Evolutionary conservation across 30 jellyfish, hydroid and myxozoan species (phyloP).

Genomic region (Chrysaora quinquecirrha): DNA sequence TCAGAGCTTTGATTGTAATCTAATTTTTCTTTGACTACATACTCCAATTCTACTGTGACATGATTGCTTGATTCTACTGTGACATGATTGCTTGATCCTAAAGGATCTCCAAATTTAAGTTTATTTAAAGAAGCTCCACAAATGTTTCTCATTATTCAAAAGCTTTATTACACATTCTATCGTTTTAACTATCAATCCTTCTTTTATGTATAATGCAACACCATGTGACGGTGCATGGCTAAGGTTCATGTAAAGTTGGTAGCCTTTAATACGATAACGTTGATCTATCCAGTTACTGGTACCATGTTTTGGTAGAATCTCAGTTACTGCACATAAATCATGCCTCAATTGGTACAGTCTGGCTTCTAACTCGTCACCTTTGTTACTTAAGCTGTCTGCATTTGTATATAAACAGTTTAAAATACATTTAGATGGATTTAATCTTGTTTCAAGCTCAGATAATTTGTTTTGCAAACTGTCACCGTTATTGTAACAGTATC

Average conservation of each 20-base stretch:
- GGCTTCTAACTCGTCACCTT: neutral
- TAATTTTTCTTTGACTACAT: neutral
- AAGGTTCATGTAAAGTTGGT: neutral
- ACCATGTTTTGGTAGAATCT: neutral
- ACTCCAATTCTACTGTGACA: constrained; percentile 1
- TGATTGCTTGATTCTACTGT: too few relatives aligned
- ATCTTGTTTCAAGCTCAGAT: neutral
- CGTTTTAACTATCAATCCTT: neutral
- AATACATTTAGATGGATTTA: neutral
- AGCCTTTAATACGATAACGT: neutral
- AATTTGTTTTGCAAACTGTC: constrained; percentile 4
- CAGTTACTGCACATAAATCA: constrained; percentile 14
- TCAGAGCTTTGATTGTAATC: constrained; percentile 1
- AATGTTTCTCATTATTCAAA: constrained; percentile 22
- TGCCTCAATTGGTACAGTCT: neutral
- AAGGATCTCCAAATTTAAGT: constrained; percentile 4
- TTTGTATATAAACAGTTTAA: neutral
- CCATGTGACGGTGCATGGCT: constrained; percentile 1
- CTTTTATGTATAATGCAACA: neutral
- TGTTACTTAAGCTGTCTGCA: constrained; percentile 3
- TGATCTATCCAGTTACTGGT: neutral
- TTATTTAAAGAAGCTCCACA: constrained; percentile 1
- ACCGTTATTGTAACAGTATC: neutral
- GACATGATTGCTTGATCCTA: constrained; percentile 33
- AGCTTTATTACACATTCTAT: neutral